Percentiles rank a stretch among this genome's conserved stretches.
phyloP scores from a whole-genome alignment of 2,888 invertebrate species.

The Sesia apiformis region DNA sequence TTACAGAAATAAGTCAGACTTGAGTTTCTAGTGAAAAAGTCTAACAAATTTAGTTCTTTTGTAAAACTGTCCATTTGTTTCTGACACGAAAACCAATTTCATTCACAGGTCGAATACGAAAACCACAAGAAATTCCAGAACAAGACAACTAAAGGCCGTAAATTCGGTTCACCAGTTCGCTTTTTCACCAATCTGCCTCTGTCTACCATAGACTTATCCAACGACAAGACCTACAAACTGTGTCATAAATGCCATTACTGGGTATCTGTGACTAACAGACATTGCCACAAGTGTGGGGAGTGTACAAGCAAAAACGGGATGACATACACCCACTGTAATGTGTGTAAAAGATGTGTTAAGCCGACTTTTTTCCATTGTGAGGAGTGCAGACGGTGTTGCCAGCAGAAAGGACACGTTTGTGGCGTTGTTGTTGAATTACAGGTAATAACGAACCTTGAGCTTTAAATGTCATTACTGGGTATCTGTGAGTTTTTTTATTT shows the following conservation, averaged over 20 bases:
- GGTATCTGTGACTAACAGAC: slow-evolving; percentile 57
- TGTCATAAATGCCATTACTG: slow-evolving; percentile 84
- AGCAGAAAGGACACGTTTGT: slow-evolving; percentile 48
- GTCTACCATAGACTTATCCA: slow-evolving; percentile 54
- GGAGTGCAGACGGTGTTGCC: slow-evolving; percentile 79
- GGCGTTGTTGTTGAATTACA: slow-evolving; percentile 49
- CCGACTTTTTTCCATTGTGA: slow-evolving; percentile 87
- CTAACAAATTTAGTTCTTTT: too few species aligned
- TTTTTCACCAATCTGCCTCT: slow-evolving; percentile 88
- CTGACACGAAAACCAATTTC: neutral
- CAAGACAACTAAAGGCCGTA: slow-evolving; percentile 76
- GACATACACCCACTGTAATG: slow-evolving; percentile 84
- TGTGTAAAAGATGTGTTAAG: slow-evolving; percentile 89
- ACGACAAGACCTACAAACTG: slow-evolving; percentile 80
- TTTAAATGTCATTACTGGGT: neutral
- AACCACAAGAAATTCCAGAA: slow-evolving; percentile 84
- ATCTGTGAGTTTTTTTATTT: neutral
- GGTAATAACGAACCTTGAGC: slow-evolving; percentile 22
- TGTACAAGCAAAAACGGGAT: slow-evolving; percentile 74
- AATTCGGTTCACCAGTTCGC: slow-evolving; percentile 88
- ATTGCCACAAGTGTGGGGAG: slow-evolving; percentile 51
- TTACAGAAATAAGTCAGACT: too few species aligned
- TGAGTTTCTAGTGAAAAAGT: too few species aligned
- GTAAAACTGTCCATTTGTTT: too few species aligned
- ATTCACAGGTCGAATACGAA: slow-evolving; percentile 81